These are phyloP conservation scores for Atta texana DNA, from an alignment of 1,140 invertebrate genomes.

Conservation along the genomic window DNA sequence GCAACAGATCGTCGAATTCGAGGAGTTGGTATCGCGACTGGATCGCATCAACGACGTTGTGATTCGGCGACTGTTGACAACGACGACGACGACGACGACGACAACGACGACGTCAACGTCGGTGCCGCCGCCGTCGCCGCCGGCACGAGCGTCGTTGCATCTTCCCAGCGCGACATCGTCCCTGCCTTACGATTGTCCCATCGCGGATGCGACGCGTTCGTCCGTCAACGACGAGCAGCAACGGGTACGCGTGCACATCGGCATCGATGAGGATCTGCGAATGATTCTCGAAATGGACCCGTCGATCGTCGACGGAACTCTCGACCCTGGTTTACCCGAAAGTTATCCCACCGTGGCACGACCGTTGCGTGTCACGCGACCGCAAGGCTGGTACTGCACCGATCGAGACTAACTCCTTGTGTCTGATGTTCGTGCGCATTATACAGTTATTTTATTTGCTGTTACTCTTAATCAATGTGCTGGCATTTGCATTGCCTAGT, in stretches of 20 bases:
- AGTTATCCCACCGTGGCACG: conserved; percentile 69
- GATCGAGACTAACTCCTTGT: conserved; percentile 55
- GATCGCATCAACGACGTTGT: conserved; percentile 82
- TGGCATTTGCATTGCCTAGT: not conserved
- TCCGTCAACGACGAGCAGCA: conserved; percentile 59
- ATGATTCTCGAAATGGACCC: conserved; percentile 89
- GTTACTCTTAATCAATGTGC: conserved; percentile 11
- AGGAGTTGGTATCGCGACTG: conserved; percentile 82
- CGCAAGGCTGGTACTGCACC: conserved; percentile 82
- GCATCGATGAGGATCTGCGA: conserved; percentile 88
- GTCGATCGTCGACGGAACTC: conserved; percentile 86
- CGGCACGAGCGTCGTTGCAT: conserved; percentile 7
- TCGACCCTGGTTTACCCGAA: conserved; percentile 63
- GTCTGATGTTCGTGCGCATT: conserved; percentile 56
- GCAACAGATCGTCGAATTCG: conserved; percentile 84
- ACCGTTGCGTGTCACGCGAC: conserved; percentile 78
- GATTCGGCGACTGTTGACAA: not conserved
- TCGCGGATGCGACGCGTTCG: not conserved
- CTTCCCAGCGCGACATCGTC: conserved; percentile 1
- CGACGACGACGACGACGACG: conserved; percentile 30
- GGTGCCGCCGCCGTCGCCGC: conserved; percentile 26
- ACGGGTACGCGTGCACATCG: conserved; percentile 86
- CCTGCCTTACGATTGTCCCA: conserved; percentile 13
- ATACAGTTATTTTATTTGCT: conserved; percentile 23
- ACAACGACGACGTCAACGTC: conserved; percentile 41